Evolutionary conservation across 2,113 vertebrate species (phyloP).

Genomic region (Pachypanchax playfairii): DNA sequence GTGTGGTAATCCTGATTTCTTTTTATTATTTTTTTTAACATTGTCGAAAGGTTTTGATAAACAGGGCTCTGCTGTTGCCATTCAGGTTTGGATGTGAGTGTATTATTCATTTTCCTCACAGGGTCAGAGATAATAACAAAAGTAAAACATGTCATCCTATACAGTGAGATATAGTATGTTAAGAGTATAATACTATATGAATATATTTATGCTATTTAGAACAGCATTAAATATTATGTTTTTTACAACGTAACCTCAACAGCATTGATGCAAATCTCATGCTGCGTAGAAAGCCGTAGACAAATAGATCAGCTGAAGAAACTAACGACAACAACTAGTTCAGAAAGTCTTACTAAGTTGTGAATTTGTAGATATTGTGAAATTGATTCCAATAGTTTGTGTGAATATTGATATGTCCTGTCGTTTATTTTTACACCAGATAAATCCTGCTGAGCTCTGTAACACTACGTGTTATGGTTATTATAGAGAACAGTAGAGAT

Average conservation of each 20-base stretch:
- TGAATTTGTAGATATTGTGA: slow-evolving; percentile 81
- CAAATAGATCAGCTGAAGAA: slow-evolving; percentile 56
- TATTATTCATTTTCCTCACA: slow-evolving; percentile 45
- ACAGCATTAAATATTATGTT: slow-evolving; percentile 70
- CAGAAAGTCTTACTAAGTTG: slow-evolving; percentile 67
- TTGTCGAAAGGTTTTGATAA: slow-evolving; percentile 26
- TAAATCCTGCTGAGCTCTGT: slow-evolving; percentile 64
- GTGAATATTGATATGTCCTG: slow-evolving; percentile 72
- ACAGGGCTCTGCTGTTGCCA: slow-evolving; percentile 42
- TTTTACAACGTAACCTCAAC: slow-evolving; percentile 72
- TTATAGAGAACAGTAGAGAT: slow-evolving; percentile 56
- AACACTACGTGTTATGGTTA: slow-evolving; percentile 69
- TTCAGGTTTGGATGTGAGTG: slow-evolving; percentile 36
- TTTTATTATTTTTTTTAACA: neutral
- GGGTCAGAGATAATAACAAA: slow-evolving; percentile 61
- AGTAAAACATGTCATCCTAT: slow-evolving; percentile 65
- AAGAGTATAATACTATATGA: slow-evolving; percentile 74
- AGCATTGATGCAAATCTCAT: slow-evolving; percentile 65
- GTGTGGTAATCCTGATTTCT: slow-evolving; percentile 6
- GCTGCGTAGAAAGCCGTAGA: slow-evolving; percentile 68
- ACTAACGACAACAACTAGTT: slow-evolving; percentile 60
- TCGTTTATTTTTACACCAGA: slow-evolving; percentile 71
- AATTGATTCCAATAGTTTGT: slow-evolving; percentile 67
- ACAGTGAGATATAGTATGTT: slow-evolving; percentile 61
- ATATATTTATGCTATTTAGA: slow-evolving; percentile 77